These are phyloP conservation scores for Drosophila takahashii DNA, from an alignment of 1,140 invertebrate species.

Conservation along the genomic window DNA sequence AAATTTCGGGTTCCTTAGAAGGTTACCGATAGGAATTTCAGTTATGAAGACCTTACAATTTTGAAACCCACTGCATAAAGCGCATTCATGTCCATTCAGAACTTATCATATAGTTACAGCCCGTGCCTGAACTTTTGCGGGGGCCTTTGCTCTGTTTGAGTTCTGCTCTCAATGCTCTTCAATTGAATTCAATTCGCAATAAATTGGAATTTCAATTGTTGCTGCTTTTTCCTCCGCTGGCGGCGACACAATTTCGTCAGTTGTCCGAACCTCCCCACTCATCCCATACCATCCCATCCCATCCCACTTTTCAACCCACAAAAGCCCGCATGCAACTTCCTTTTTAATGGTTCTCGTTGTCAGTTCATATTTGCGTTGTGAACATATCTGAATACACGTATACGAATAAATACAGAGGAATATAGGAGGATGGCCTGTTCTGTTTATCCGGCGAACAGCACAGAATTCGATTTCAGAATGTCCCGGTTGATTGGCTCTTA, in stretches of 20 bases:
- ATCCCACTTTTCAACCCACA: constrained; percentile 9
- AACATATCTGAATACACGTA: constrained; percentile 7
- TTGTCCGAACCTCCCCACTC: background rate
- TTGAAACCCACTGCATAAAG: constrained; percentile 5
- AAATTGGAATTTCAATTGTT: constrained; percentile 78
- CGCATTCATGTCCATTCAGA: constrained; percentile 13
- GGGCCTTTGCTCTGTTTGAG: constrained; percentile 48
- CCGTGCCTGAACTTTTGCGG: constrained; percentile 55
- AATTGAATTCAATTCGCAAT: constrained; percentile 82
- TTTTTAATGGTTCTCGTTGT: constrained; percentile 60
- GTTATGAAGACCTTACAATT: background rate
- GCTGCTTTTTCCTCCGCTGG: constrained; percentile 25
- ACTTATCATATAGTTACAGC: constrained; percentile 47
- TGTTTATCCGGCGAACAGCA: constrained; percentile 12
- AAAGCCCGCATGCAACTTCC: constrained; percentile 68
- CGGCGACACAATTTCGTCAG: constrained; percentile 66
- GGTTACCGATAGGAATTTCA: too few species aligned
- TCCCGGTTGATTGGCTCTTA: constrained; percentile 43
- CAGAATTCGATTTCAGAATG: constrained; percentile 29
- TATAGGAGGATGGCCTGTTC: constrained; percentile 1
- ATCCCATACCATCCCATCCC: background rate
- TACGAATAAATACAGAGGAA: background rate
- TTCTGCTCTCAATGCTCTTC: constrained; percentile 77
- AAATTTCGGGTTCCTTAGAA: too few species aligned
- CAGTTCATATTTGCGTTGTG: constrained; percentile 39